phyloP scores from a whole-genome alignment of 2,113 vertebrate genomes.

The Elephantulus edwardii region DNA sequence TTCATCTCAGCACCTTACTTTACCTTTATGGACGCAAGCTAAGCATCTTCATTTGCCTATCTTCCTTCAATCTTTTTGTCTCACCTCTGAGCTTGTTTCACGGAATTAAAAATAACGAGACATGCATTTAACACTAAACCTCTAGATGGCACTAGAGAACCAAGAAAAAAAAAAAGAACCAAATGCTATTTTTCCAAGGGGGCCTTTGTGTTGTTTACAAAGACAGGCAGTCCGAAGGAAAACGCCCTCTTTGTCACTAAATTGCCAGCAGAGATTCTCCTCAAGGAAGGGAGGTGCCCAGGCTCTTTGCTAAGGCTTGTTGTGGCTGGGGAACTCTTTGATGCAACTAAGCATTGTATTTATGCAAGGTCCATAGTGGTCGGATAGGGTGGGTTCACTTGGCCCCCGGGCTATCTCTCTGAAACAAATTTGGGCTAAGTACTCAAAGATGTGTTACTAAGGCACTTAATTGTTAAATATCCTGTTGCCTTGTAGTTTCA shows the following conservation, averaged over 20 bases:
- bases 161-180: not conserved
- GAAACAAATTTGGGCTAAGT: not conserved
- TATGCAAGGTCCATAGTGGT: not conserved
- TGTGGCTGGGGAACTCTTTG: not conserved
- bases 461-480: not conserved
- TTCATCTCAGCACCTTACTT: not conserved
- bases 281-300: not conserved
- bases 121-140: not conserved
- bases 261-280: too few species aligned
- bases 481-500: not conserved
- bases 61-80: not conserved
- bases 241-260: not conserved
- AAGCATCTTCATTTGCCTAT: not conserved
- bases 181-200: not conserved
- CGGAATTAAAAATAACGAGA: not conserved
- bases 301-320: not conserved
- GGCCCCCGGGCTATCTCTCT: not conserved
- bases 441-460: not conserved
- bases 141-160: constrained; percentile 64
- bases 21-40: not conserved
- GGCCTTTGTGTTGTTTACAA: not conserved
- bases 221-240: not conserved
- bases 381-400: not conserved
- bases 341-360: not conserved
- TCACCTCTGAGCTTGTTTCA: not conserved